phyloP scores from a whole-genome alignment of 1,140 invertebrate genomes.

The Stenopsyche tienmushanensis region DNA sequence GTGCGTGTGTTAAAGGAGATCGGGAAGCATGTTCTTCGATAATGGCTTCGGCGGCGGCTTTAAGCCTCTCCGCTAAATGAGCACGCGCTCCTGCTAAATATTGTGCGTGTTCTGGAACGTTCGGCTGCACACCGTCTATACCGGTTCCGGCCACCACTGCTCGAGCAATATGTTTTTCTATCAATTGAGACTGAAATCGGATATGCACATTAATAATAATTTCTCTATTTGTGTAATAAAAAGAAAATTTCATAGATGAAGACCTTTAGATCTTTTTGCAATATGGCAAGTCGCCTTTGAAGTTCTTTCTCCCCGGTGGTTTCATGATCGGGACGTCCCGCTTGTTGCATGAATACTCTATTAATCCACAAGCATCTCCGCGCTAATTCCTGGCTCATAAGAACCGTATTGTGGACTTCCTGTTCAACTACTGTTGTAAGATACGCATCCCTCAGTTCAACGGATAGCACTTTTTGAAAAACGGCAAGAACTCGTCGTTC shows the following conservation, averaged over 20 bases:
- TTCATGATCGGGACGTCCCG: slow-evolving; percentile 42
- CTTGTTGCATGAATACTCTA: slow-evolving; percentile 46
- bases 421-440: slow-evolving; percentile 77
- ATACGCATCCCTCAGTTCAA: slow-evolving; percentile 75
- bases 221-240: no score
- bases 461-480: slow-evolving; percentile 61
- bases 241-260: no score
- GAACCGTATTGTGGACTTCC: slow-evolving; percentile 75
- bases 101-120: slow-evolving; percentile 38
- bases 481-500: slow-evolving; percentile 67
- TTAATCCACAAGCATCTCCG: slow-evolving; percentile 74
- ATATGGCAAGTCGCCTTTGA: slow-evolving; percentile 63
- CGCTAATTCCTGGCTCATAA: slow-evolving; percentile 71
- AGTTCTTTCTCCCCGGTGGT: slow-evolving; percentile 61
- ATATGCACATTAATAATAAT: no score
- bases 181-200: slow-evolving; percentile 47
- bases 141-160: slow-evolving; percentile 45
- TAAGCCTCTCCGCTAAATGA: slow-evolving; percentile 49
- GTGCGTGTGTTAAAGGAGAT: slow-evolving; percentile 44
- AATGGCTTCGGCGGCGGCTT: slow-evolving; percentile 49
- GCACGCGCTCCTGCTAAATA: slow-evolving; percentile 48
- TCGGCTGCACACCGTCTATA: slow-evolving; percentile 45
- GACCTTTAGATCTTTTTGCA: slow-evolving; percentile 72
- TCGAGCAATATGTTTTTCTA: slow-evolving; percentile 53
- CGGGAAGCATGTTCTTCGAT: slow-evolving; percentile 45